These are phyloP conservation scores for Meloidogyne hapla DNA, from an alignment of 1,140 invertebrate genomes.

Conservation along the genomic window DNA sequence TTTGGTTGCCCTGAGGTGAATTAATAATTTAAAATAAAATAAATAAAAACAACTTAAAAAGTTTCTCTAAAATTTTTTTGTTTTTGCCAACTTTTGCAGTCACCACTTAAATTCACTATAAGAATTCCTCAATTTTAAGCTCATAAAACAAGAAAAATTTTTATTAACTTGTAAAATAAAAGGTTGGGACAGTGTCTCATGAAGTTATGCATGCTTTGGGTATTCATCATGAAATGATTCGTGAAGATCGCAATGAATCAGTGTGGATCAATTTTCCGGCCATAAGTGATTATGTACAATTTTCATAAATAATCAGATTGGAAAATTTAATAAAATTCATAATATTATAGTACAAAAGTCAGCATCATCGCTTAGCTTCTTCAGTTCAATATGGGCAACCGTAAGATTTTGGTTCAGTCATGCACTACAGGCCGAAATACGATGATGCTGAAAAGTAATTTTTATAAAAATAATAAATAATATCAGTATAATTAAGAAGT, in stretches of 20 bases:
- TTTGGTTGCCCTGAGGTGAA: too few species aligned
- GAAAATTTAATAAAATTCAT: not conserved
- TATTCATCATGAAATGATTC: conserved; percentile 19
- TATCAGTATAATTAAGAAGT: too few species aligned
- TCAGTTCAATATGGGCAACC: not conserved
- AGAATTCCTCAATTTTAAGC: too few species aligned
- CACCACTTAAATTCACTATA: too few species aligned
- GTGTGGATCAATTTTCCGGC: not conserved
- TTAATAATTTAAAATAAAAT: too few species aligned
- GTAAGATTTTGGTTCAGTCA: conserved; percentile 29
- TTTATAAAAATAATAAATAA: not conserved
- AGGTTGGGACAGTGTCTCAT: conserved; percentile 27
- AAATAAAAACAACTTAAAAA: too few species aligned
- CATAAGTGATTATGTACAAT: not conserved
- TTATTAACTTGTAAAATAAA: too few species aligned
- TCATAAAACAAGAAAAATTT: too few species aligned
- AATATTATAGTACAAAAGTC: not conserved
- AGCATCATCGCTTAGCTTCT: not conserved
- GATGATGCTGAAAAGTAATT: not conserved
- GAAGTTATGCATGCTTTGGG: conserved; percentile 34
- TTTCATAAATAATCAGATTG: conserved; percentile 13
- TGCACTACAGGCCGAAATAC: conserved; percentile 12
- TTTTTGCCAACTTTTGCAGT: too few species aligned
- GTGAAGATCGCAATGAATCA: conserved; percentile 23
- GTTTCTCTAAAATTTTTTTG: too few species aligned